These are phyloP conservation scores for Eristalinus sepulchralis DNA, from an alignment of 2,888 invertebrate species.

Conservation along the genomic window DNA sequence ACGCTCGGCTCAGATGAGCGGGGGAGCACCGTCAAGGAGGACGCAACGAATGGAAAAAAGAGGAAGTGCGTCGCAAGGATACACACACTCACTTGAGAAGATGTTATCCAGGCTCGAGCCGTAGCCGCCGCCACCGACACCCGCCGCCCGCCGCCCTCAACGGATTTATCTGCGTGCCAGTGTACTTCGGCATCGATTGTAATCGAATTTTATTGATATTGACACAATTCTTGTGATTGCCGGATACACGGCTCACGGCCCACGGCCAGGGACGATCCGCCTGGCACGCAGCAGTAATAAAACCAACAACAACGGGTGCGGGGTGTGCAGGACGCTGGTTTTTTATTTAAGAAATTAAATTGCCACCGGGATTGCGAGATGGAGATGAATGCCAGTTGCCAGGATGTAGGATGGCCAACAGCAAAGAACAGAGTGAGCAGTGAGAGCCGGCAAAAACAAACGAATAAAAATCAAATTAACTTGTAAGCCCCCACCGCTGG, in stretches of 20 bases:
- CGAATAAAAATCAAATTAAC: conserved; percentile 70
- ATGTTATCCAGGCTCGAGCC: conserved; percentile 37
- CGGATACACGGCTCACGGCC: conserved; percentile 75
- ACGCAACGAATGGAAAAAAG: conserved; percentile 45
- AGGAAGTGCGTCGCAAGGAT: conserved; percentile 45
- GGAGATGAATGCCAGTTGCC: conserved; percentile 12
- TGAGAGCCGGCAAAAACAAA: conserved; percentile 44
- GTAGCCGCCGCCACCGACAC: background rate
- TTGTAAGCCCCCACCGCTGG: conserved; percentile 37
- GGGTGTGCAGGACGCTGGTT: conserved; percentile 35
- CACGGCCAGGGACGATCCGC: background rate
- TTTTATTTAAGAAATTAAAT: conserved; percentile 71
- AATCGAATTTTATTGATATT: conserved; percentile 81
- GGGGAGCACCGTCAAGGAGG: background rate
- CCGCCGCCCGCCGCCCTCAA: conserved; percentile 3
- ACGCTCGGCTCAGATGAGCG: background rate
- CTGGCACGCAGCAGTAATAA: conserved; percentile 55
- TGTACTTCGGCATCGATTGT: conserved; percentile 76
- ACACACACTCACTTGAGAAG: conserved; percentile 25
- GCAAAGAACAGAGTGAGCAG: background rate
- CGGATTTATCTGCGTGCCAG: conserved; percentile 55
- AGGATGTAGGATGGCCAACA: conserved; percentile 23
- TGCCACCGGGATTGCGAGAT: conserved; percentile 35
- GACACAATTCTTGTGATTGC: conserved; percentile 80
- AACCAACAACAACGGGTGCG: conserved; percentile 33